These are phyloP conservation scores for Erythrocercus mccallii DNA, from an alignment of 2,113 vertebrate genomes.

Conservation along the genomic window DNA sequence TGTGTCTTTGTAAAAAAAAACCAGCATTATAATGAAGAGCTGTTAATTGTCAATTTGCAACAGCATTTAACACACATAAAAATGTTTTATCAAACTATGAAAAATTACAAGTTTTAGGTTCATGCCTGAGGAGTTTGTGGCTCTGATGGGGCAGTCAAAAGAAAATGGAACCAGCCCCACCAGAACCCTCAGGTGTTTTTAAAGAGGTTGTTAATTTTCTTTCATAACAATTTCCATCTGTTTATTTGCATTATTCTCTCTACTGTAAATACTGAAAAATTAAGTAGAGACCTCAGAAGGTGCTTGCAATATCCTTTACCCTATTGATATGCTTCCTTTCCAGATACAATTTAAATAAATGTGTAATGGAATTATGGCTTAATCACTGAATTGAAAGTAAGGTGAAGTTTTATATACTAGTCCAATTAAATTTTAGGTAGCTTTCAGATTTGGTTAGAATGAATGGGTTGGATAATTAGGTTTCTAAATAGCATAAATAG, in stretches of 20 bases:
- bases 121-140: background rate
- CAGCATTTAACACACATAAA: background rate
- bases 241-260: background rate
- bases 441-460: conserved; percentile 6
- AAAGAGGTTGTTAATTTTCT: background rate
- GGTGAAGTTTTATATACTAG: background rate
- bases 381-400: background rate
- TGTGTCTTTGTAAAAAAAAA: background rate
- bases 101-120: background rate
- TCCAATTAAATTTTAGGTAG: background rate
- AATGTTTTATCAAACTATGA: background rate
- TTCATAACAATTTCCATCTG: background rate
- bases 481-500: background rate
- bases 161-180: background rate
- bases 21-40: background rate
- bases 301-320: background rate
- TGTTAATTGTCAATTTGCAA: background rate
- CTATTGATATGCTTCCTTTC: background rate
- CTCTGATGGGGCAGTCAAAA: background rate
- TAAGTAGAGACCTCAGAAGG: background rate
- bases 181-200: background rate
- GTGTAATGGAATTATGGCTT: background rate
- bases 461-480: background rate
- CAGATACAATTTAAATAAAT: background rate
- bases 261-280: background rate